Evolutionary conservation across 1,140 invertebrate genomes (phyloP).

Genomic region (Camponotus pennsylvanicus): DNA sequence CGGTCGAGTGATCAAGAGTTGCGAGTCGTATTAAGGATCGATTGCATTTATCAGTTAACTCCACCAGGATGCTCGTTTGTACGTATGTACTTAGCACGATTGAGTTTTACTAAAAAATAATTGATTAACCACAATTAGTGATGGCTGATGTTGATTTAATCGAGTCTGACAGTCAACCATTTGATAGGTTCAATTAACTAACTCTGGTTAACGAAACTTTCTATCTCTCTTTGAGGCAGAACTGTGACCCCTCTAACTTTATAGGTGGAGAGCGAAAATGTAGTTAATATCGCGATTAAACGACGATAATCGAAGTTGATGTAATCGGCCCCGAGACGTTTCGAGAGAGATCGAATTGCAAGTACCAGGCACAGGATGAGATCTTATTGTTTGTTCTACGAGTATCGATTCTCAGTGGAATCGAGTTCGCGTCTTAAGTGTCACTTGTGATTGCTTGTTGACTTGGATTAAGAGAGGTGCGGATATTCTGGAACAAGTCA

Average conservation of each 20-base stretch:
- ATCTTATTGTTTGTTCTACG: constrained; percentile 37
- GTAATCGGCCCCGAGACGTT: constrained; percentile 16
- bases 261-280: constrained; percentile 14
- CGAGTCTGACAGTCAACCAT: background rate
- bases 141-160: background rate
- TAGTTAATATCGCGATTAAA: constrained; percentile 21
- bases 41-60: constrained; percentile 16
- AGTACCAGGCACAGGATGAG: constrained; percentile 32
- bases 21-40: background rate
- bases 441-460: constrained; percentile 53
- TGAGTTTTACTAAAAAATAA: background rate
- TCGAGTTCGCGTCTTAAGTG: constrained; percentile 17
- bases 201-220: background rate
- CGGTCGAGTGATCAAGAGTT: constrained; percentile 2
- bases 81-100: background rate
- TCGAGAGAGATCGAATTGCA: constrained; percentile 46
- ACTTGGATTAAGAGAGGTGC: constrained; percentile 13
- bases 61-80: background rate
- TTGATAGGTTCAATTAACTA: background rate
- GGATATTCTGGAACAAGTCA: constrained; percentile 7
- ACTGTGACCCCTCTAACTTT: background rate
- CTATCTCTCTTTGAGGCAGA: background rate
- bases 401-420: constrained; percentile 44
- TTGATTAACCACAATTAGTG: background rate
- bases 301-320: constrained; percentile 44